Evolutionary conservation across 2,113 vertebrate genomes (phyloP), one percentile per base, ranked within the genome.

Genomic region (Hiodon alosoides): DNA sequence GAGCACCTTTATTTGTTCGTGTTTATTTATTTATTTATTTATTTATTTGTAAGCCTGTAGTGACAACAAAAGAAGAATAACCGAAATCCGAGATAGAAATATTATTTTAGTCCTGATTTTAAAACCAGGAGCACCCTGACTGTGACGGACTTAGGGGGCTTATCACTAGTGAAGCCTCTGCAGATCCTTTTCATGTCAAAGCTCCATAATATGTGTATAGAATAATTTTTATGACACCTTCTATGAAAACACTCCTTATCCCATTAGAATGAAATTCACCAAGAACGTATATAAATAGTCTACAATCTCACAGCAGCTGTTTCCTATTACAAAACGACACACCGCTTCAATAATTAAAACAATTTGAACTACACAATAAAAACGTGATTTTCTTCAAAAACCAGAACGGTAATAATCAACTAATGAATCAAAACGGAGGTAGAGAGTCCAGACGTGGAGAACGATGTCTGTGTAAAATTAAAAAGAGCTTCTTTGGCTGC

Each of bases 221-320:
- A 67, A 67, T 73, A 67, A 78, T 80, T 72, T 72, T 72, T 57
- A 78, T 74, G 48, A 80, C 76, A 76, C 68, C 16, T 68, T 77
- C 71, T 75, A 74, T 60, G 74, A 51, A 73, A 74, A 74, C 54
- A 77, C 76, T 67, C 75, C 74, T 70, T 67, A 80, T 78, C 81
- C 78, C 69, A 72, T 78, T 80, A 78, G 57, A 61, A 72, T 14
- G 50, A 53, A 64, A 75, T 76, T 78, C 67, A 74, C 62, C 61
- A 65, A 59, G 65, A 62, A 62, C 10, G 57, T 74, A 69, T 48
- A 13, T 74, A 78, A 77, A 72, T 65, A 77, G 67, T 55, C 58
- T n/a, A 57, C 52, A 60, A 65, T 77, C 70, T 74, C 58, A 10
- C 65, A 51, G 60, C 73, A 76, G 74, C 78, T 71, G 59, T 50